Base-by-base conservation (phyloP, 2,888 invertebrate species). In the Pemphredon lugubris region DNA sequence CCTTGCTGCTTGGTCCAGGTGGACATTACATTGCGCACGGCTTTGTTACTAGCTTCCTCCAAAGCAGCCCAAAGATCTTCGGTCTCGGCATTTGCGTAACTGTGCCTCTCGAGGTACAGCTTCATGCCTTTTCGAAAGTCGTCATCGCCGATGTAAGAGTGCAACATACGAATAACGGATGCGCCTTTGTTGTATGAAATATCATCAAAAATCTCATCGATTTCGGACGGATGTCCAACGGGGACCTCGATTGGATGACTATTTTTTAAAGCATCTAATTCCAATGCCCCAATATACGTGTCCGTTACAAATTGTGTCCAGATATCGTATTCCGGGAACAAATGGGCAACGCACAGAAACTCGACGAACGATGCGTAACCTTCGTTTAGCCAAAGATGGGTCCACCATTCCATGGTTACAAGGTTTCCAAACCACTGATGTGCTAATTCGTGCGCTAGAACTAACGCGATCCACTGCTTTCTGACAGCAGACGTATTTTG, bases 401-500 rank as follows among this genome's bases (percentile, higher is more conserved):
- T 97, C 98, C 98, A 98, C 97, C 97, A 98, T 90, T 97, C 97
- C 98, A 98, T 98, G 20, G 98, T 98, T 0, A 98, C 98, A 45
- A 98, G 92, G 89, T 98, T 98, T 5, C 98, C 99, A 90, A 99
- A 99, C 98, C 99, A 99, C 89, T 98, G 97, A 90, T 98, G 98
- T 2, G 98, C 97, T 51, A 99, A 91, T 90, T 99, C 98, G 90
- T 99, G 98, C 0, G 95, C 95, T 18, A 96, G 95, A 0, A 97
- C 96, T 16, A 97, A 90, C 0, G 98, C 97, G 82, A 98, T 96
- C 91, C 94, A 94, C 87, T 97, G 96, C 81, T 95, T 94, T 53
- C 94, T 92, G 61, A 94, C 93, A 2, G 96, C 93, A 1, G 98
- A 97, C 0, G 98, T 96, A 87, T 97, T 96, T 82, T 95, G 92